Evolutionary conservation across 1,140 invertebrate genomes (phyloP).

Genomic region (Philaenus spumarius): DNA sequence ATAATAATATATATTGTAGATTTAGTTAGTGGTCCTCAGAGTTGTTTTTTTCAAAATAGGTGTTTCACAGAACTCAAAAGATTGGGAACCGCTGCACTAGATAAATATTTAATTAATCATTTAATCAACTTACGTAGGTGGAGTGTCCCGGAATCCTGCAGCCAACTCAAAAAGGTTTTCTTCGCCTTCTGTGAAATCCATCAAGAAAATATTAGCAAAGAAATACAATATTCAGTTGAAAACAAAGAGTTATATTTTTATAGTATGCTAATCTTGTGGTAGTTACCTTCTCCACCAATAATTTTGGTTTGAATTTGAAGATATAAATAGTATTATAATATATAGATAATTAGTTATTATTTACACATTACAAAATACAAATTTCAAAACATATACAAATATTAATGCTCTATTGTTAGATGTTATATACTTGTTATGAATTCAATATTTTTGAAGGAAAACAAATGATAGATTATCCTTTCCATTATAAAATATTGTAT

Average conservation of each 20-base stretch:
- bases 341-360: not conserved
- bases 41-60: too few relatives aligned
- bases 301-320: not conserved
- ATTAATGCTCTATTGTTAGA: too few relatives aligned
- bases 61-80: too few relatives aligned
- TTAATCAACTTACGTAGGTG: too few relatives aligned
- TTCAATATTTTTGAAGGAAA: too few relatives aligned
- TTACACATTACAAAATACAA: not conserved
- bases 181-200: not conserved
- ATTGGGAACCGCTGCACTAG: too few relatives aligned
- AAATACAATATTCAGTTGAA: not conserved
- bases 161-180: conserved; percentile 3
- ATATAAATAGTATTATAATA: not conserved
- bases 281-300: not conserved
- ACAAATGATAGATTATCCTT: too few relatives aligned
- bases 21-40: too few relatives aligned
- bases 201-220: not conserved
- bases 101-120: too few relatives aligned
- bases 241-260: not conserved
- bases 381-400: not conserved
- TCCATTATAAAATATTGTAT: too few relatives aligned
- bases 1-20: too few relatives aligned
- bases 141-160: not conserved
- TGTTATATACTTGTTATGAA: too few relatives aligned
- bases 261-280: not conserved